Percentiles rank a stretch among this genome's conserved stretches.
phyloP scores from a whole-genome alignment of 1,140 invertebrate genomes.

The Nomia melanderi region DNA sequence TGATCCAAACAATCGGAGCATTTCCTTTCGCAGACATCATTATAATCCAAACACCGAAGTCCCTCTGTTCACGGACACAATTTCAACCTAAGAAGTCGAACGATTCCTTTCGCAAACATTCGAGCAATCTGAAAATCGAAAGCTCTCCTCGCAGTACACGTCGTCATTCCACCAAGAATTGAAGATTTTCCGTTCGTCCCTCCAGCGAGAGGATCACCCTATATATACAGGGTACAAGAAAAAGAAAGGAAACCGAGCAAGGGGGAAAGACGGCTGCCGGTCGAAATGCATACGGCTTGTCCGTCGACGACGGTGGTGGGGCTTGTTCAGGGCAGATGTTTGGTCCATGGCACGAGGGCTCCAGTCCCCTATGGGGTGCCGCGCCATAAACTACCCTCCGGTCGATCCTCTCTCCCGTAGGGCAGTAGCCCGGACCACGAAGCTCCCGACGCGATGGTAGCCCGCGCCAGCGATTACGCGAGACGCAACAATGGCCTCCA shows the following conservation, averaged over 20 bases:
- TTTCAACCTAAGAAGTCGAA: no score
- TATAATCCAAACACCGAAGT: no score
- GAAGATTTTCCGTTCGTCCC: no score
- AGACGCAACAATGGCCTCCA: constrained; percentile 38
- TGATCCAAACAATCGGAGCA: no score
- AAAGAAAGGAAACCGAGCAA: not conserved
- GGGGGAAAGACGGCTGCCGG: not conserved
- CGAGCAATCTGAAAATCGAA: no score
- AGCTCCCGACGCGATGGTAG: constrained; percentile 7
- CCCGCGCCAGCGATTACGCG: not conserved
- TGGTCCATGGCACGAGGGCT: constrained; percentile 74
- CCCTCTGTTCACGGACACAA: no score
- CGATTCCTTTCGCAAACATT: no score
- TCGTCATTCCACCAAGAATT: no score
- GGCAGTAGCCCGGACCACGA: constrained; percentile 1
- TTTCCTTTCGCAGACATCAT: no score
- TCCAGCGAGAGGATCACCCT: no score
- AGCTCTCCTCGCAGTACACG: no score
- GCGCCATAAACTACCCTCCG: constrained; percentile 72
- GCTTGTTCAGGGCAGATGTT: constrained; percentile 73
- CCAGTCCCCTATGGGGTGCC: constrained; percentile 76
- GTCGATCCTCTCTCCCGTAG: constrained; percentile 33
- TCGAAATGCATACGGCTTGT: constrained; percentile 19
- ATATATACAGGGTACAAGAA: no score
- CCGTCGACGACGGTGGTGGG: constrained; percentile 55